Evolutionary conservation across 2,888 invertebrate genomes (phyloP).

Genomic region (Spisula solida): DNA sequence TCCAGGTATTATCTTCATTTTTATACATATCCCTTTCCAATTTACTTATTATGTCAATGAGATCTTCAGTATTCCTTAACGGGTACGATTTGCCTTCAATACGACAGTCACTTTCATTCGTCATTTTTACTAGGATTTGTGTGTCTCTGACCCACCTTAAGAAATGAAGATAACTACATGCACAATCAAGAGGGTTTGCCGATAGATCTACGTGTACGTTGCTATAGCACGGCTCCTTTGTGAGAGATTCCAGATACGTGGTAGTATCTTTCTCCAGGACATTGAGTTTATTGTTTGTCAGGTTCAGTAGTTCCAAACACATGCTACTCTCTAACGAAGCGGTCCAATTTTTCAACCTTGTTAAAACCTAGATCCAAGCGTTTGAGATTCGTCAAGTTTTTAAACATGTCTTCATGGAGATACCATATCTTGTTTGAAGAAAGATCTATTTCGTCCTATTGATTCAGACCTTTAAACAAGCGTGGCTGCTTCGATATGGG

Average conservation of each 20-base stretch:
- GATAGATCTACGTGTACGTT: conserved; percentile 27
- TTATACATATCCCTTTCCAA: background rate
- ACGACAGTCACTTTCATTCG: background rate
- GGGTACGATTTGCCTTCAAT: no score
- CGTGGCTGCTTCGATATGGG: background rate
- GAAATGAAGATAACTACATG: conserved; percentile 27
- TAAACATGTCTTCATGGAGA: conserved; percentile 38
- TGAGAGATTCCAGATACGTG: conserved; percentile 29
- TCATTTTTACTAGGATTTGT: background rate
- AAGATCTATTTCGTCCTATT: conserved; percentile 45
- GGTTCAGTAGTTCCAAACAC: conserved; percentile 4
- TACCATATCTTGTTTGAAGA: conserved; percentile 33
- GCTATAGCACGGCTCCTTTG: background rate
- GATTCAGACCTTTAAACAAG: background rate
- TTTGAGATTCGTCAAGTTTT: conserved; percentile 42
- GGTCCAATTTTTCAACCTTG: conserved; percentile 29
- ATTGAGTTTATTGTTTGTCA: conserved; percentile 41
- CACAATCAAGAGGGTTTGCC: no score
- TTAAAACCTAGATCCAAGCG: conserved; percentile 44
- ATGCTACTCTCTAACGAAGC: background rate
- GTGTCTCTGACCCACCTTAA: conserved; percentile 59
- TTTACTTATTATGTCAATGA: background rate
- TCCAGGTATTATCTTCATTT: conserved; percentile 1
- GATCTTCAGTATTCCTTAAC: background rate
- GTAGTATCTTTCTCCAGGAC: conserved; percentile 36